phyloP scores from a whole-genome alignment of 2,113 vertebrate species.

The Rhea americana region DNA sequence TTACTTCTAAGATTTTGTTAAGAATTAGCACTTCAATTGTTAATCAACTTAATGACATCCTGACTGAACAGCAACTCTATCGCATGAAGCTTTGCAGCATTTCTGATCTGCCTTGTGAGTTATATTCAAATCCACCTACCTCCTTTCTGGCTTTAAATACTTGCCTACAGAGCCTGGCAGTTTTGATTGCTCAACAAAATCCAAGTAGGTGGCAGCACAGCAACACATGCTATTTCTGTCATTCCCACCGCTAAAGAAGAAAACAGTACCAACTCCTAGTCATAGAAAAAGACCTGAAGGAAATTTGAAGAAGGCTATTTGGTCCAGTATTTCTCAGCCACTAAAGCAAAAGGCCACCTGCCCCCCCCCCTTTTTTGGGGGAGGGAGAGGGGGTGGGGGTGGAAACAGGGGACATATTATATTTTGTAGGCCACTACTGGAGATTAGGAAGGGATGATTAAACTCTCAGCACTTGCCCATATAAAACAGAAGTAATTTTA shows the following conservation, averaged over 20 bases:
- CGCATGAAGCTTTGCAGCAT: not conserved
- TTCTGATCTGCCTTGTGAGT: slow-evolving; percentile 33
- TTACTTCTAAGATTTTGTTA: slow-evolving; percentile 18
- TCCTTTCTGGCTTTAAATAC: slow-evolving; percentile 46
- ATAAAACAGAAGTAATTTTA: not conserved
- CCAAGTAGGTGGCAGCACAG: slow-evolving; percentile 66
- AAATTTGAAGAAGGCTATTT: not conserved
- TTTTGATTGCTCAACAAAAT: slow-evolving; percentile 39
- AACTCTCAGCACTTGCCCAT: not conserved
- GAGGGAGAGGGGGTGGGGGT: no score
- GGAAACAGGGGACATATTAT: no score
- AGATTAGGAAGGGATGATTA: not conserved
- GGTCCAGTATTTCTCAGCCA: not conserved
- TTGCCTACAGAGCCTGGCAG: slow-evolving; percentile 57
- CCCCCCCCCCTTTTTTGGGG: no score
- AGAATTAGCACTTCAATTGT: slow-evolving; percentile 23
- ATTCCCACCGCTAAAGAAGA: slow-evolving; percentile 28
- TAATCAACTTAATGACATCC: slow-evolving; percentile 29
- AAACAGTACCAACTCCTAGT: slow-evolving; percentile 35
- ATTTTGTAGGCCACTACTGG: not conserved
- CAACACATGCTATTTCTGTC: slow-evolving; percentile 62
- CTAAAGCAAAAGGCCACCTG: not conserved
- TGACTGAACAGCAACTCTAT: not conserved
- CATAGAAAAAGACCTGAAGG: slow-evolving; percentile 7
- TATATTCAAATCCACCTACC: slow-evolving; percentile 57